Base-by-base conservation (phyloP, 2,888 invertebrate genomes). In the Nycteola revayana region DNA sequence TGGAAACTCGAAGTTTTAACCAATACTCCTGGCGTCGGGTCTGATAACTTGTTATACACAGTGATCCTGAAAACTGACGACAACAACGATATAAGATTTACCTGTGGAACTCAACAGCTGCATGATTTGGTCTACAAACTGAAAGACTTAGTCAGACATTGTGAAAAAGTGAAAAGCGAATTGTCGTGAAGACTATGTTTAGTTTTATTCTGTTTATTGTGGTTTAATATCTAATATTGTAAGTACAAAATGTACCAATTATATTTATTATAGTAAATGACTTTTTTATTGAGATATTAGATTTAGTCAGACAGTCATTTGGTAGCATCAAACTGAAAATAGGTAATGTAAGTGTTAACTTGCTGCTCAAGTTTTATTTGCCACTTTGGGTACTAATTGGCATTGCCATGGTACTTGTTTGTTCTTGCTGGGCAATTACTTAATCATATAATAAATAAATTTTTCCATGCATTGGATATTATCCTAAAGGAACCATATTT, bases 71-170 rank as follows among this genome's bases (percentile, higher is more conserved):
- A 84, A 48, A 83, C 78, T 1, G 79, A 89, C 24, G 47, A 43
- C 1, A 82, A 82, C 2, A 82, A 90, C 20, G 81, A 89, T 55
- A 63, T 93, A 8, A 81, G 81, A 44, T 93, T 93, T 53, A 90
- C 89, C 2, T 93, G 93, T 63, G 91, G 90, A 24, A 88, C 87
- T 21, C 92, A 91, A 47, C 91, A 93, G 58, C 62, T 93, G 27
- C 92, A 93, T 60, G 93, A 93, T 73, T 78, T 93, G 35, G 90
- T 93, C 38, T 91, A 91, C 56, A 93, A 93, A 73, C 70, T 93
- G 10, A 92, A 92, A 66, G 92, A 93, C 63, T 86, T 91, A 28
- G 85, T 91, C 29, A 75, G 91, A 49, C 93, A 93, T 61, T 90
- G 92, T 60, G 91, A 92, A 50, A 90, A 84, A 60, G 67, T 91